A percentile compares a stretch with the other conserved stretches of the same genome.
These are phyloP conservation scores for Molorchus minor DNA, from an alignment of 2,888 invertebrate genomes.

Conservation along the genomic window DNA sequence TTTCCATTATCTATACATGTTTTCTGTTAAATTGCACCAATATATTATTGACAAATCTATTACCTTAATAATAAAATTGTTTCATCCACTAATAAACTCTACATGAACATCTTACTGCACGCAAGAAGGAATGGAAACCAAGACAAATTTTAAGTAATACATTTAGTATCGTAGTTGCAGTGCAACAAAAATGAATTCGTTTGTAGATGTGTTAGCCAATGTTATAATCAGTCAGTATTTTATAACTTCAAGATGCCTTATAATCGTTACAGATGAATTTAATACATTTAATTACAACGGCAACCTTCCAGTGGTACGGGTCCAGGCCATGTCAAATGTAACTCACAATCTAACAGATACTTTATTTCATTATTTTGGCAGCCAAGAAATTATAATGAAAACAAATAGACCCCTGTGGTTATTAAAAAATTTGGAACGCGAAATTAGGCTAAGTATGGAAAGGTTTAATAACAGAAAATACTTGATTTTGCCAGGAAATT, in stretches of 20 bases:
- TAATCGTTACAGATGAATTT: conserved; percentile 37
- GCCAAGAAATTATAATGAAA: conserved; percentile 46
- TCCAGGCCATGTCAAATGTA: no score
- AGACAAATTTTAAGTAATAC: not conserved
- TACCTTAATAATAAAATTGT: not conserved
- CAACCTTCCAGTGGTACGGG: conserved; percentile 27
- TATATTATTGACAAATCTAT: not conserved
- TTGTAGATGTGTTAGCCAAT: conserved; percentile 31
- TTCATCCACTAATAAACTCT: not conserved
- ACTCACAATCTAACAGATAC: conserved; percentile 25
- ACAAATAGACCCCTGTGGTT: conserved; percentile 34
- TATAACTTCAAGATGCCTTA: conserved; percentile 36
- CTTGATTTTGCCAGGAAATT: conserved; percentile 34
- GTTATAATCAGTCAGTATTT: conserved; percentile 40
- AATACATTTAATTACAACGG: conserved; percentile 29
- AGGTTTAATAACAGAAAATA: conserved; percentile 44
- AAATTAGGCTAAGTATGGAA: conserved; percentile 38
- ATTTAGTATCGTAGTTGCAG: not conserved
- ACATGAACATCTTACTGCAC: not conserved
- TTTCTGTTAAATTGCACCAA: no score
- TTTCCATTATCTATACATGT: no score
- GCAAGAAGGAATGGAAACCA: not conserved
- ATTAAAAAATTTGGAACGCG: conserved; percentile 42
- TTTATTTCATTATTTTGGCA: conserved; percentile 47
- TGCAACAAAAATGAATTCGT: conserved; percentile 26